Evolutionary conservation across 2,888 invertebrate species (phyloP), one percentile per base, ranked within the genome.

Genomic region (Melipona bicolor): DNA sequence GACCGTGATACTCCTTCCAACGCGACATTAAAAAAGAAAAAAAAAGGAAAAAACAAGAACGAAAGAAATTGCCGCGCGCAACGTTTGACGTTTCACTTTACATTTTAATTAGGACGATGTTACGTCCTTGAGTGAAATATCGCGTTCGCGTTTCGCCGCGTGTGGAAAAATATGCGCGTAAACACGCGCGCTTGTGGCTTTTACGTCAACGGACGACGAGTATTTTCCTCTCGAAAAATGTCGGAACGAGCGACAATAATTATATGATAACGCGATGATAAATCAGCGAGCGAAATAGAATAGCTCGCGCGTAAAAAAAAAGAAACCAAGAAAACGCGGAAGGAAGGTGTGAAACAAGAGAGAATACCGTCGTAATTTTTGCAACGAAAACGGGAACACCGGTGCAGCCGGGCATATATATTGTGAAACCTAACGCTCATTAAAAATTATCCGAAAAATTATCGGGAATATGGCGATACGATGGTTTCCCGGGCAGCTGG

Each of bases 361-460:
- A 15, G 15, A 59, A 13, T 13, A 13, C n/a, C 56, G 2, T 56
- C 3, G 56, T n/a, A 59, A 5, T 59, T 59, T 59, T 5, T 3
- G n/a, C 56, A 13, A 6, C 24, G 15, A n/a, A 17, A 1, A 24
- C 2, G 6, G 27, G 0, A 24, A 17, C 17, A 27, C 61, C 24
- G 0, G 17, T 32, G 4, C 4, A 4, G 32, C 4, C 32, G 4
- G 4, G 32, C 3, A 2, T 61, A 61, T 5, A 24, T 15, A 56
- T 24, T 6, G 27, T 0, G 62, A 21, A 64, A 64, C 11, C 19
- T 64, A 49, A 67, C 43, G 19, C 43, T 49, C 49, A 2, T 52
- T 52, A 27, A 68, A 19, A 24, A 68, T 68, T 68, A 49, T 50
- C 11, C 49, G 11, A 68, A 50, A 68, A 50, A 68, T 68, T 17